Percentiles rank a stretch among this genome's conserved stretches.
phyloP scores from a whole-genome alignment of 2,888 invertebrate species.

The Bellardia bayeri region DNA sequence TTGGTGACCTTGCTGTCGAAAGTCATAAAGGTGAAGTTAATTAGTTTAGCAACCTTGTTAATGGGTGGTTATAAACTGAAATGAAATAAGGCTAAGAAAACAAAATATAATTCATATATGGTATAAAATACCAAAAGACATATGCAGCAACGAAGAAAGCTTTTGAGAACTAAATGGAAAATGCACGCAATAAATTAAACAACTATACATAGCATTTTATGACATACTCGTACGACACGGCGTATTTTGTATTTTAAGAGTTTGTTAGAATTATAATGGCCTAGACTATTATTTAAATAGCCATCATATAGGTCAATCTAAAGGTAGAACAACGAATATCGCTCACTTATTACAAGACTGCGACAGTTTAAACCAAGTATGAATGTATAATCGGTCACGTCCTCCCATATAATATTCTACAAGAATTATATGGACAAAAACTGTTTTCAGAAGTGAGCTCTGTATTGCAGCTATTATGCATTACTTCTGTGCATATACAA shows the following conservation, averaged over 20 bases:
- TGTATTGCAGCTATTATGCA: too few relatives aligned
- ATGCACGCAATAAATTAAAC: constrained; percentile 50
- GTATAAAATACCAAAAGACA: background rate
- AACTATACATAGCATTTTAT: background rate
- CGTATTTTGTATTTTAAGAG: background rate
- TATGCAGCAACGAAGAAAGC: constrained; percentile 9
- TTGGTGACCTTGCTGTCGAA: constrained; percentile 59
- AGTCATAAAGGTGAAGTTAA: constrained; percentile 77
- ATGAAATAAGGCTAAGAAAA: background rate
- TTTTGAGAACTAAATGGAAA: constrained; percentile 43
- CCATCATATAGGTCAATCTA: background rate
- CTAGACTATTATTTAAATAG: background rate
- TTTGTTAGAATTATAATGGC: constrained; percentile 16
- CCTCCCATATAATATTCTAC: too few relatives aligned
- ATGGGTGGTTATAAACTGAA: background rate
- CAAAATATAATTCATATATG: constrained; percentile 24
- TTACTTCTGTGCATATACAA: too few relatives aligned
- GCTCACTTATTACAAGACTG: too few relatives aligned
- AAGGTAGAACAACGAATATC: background rate
- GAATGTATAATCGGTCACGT: too few relatives aligned
- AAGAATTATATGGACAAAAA: too few relatives aligned
- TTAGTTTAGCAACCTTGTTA: constrained; percentile 74
- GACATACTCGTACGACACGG: background rate
- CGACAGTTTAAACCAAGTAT: too few relatives aligned
- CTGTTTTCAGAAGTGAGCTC: too few relatives aligned